These are phyloP conservation scores for Megaceryle torquata DNA, from an alignment of 2,113 vertebrate species.

Conservation along the genomic window DNA sequence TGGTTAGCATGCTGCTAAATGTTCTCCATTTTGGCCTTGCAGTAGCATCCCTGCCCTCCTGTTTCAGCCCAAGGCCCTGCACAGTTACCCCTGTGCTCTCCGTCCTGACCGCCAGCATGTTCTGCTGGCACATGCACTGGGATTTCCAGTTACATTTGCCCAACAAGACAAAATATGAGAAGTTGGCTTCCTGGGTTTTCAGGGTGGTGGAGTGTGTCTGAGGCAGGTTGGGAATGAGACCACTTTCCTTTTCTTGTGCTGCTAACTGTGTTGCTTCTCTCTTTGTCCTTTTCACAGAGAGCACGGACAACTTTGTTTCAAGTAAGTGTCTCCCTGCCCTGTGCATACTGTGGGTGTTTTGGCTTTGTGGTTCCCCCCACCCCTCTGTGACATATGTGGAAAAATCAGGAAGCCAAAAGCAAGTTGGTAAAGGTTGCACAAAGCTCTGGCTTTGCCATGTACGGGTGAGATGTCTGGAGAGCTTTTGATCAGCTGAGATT, in stretches of 20 bases:
- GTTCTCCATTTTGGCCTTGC: not conserved
- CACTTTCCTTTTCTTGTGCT: not conserved
- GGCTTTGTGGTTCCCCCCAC: not conserved
- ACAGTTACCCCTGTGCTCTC: not conserved
- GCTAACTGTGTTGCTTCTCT: conserved; percentile 47
- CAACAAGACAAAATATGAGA: not conserved
- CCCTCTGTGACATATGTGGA: not conserved
- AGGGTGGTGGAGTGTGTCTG: not conserved
- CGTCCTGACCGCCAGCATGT: not conserved
- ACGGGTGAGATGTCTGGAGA: not conserved
- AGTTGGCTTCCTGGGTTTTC: not conserved
- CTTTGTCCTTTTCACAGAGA: conserved; percentile 74
- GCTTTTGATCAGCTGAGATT: not conserved
- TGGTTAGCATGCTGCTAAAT: not conserved
- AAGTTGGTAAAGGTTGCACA: not conserved
- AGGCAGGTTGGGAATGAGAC: not conserved
- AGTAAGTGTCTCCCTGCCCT: conserved; percentile 72
- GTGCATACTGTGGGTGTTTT: not conserved
- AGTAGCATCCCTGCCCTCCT: not conserved
- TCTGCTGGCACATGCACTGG: not conserved
- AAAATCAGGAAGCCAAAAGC: not conserved
- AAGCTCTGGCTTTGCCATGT: not conserved
- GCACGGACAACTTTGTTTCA: conserved; percentile 79
- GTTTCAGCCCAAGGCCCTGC: not conserved
- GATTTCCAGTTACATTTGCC: not conserved